These are phyloP conservation scores for Ranitomeya imitator DNA, from an alignment of 2,113 vertebrate genomes.

Conservation along the genomic window DNA sequence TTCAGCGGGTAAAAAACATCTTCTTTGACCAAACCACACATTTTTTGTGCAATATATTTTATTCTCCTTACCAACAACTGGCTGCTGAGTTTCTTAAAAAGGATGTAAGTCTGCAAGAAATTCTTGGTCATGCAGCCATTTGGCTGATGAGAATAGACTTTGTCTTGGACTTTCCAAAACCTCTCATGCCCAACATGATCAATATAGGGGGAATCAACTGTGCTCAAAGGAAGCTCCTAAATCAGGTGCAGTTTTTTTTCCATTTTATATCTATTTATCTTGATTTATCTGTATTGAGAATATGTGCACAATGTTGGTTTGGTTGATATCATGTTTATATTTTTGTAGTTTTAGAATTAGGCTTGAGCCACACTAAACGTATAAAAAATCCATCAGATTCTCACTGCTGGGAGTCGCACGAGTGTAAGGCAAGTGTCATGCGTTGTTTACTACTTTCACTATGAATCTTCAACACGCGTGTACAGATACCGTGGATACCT, in stretches of 20 bases:
- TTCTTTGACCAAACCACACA: constrained; percentile 58
- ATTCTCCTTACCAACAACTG: constrained; percentile 64
- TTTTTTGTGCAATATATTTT: constrained; percentile 61
- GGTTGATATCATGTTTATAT: neutral
- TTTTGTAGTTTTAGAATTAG: neutral
- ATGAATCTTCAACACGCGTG: no score
- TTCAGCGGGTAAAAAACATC: constrained; percentile 76
- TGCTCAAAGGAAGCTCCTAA: constrained; percentile 65
- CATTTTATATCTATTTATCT: neutral
- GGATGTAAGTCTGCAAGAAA: constrained; percentile 66
- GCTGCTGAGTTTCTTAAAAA: constrained; percentile 69
- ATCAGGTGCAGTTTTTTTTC: constrained; percentile 67
- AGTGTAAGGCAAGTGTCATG: no score
- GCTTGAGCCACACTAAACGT: no score
- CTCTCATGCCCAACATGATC: constrained; percentile 85
- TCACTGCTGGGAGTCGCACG: no score
- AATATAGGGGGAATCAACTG: constrained; percentile 78
- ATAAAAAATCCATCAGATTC: no score
- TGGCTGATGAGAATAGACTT: constrained; percentile 85
- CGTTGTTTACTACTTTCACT: no score
- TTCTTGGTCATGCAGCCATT: constrained; percentile 73
- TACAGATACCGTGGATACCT: no score
- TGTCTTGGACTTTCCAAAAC: constrained; percentile 78
- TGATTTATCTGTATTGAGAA: neutral
- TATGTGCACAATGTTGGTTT: neutral